Conservation (phyloP, 2,113 vertebrate genomes). For the Sakesphorus luctuosus region DNA sequence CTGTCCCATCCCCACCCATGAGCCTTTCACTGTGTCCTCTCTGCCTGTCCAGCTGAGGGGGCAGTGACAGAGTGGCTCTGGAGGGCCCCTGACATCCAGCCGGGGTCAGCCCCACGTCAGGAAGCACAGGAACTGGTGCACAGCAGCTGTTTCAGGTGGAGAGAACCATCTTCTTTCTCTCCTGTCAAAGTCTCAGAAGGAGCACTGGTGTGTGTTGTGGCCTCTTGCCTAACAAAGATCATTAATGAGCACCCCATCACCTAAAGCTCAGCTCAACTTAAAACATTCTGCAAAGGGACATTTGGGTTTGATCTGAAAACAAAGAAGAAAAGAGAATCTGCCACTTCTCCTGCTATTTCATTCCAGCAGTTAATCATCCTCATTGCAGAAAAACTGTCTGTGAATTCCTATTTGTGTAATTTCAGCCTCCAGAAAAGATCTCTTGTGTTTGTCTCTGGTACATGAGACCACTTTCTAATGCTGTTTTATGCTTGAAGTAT, state of each 20-base stretch:
- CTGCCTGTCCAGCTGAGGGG: background rate
- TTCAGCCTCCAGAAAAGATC: background rate
- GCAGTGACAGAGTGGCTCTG: background rate
- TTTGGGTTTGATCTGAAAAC: slow-evolving; percentile 9
- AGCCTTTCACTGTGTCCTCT: background rate
- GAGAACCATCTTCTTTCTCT: background rate
- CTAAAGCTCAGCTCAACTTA: background rate
- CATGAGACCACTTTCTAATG: background rate
- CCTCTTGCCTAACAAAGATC: background rate
- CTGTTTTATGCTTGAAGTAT: background rate
- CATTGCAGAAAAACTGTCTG: background rate
- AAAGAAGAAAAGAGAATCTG: background rate
- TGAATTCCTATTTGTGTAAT: background rate
- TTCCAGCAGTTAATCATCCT: background rate
- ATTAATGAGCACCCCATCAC: background rate
- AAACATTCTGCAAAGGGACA: background rate
- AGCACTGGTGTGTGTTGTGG: background rate
- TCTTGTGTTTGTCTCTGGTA: background rate
- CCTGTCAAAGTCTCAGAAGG: background rate
- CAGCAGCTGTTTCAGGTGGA: background rate
- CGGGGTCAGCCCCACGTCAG: background rate
- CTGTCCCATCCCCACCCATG: accelerated
- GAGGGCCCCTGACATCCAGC: background rate
- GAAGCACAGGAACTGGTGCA: background rate
- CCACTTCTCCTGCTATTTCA: background rate